Evolutionary conservation across 2,113 vertebrate genomes (phyloP).

Genomic region (Myrmecobius fasciatus): DNA sequence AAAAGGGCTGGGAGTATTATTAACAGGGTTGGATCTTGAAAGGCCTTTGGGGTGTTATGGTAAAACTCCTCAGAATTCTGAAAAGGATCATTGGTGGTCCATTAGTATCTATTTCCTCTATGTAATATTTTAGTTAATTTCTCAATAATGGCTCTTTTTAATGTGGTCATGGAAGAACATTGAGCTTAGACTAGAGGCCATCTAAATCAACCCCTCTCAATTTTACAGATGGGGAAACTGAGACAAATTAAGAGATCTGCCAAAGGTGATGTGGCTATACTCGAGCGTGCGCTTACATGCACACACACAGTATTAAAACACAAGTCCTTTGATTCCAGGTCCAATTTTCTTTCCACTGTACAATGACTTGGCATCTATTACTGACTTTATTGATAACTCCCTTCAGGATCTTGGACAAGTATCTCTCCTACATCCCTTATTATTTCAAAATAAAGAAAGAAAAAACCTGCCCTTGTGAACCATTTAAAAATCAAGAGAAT

Average conservation of each 20-base stretch:
- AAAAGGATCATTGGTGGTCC: neutral
- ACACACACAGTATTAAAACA: neutral
- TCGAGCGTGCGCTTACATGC: no score
- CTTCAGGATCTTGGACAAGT: neutral
- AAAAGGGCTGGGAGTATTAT: neutral
- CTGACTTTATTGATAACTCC: neutral
- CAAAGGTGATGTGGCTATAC: neutral
- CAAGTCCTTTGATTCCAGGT: neutral
- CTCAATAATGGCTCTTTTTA: conserved; percentile 31
- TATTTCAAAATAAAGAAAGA: neutral
- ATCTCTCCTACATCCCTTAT: neutral
- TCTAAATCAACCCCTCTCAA: neutral
- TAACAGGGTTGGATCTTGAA: neutral
- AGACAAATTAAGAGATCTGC: neutral
- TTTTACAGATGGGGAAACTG: neutral
- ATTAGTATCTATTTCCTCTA: neutral
- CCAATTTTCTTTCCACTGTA: neutral
- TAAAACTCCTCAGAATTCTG: neutral
- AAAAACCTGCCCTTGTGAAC: neutral
- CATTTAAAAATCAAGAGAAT: neutral
- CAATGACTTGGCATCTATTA: neutral
- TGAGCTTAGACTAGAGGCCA: neutral
- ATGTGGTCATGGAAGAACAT: neutral
- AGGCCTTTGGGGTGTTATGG: neutral
- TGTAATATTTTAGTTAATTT: conserved; percentile 19